Conservation (phyloP, 2,888 invertebrate species). For the Formica aserva region DNA sequence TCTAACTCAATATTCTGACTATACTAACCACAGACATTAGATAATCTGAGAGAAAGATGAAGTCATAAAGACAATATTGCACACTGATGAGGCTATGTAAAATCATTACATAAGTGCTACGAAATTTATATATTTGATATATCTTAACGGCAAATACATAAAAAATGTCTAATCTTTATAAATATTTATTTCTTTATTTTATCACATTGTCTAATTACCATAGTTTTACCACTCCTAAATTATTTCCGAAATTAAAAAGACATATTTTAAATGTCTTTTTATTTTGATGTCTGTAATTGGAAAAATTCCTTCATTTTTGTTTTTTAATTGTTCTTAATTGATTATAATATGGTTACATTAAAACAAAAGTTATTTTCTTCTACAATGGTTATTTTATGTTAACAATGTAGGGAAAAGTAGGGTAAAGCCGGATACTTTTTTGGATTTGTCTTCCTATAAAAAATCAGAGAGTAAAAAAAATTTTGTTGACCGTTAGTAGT, state of each 20-base stretch:
- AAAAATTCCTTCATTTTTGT: neutral
- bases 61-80: slow-evolving; percentile 7
- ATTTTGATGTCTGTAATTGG: neutral
- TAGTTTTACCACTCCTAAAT: neutral
- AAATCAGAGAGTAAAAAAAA: too few relatives aligned
- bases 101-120: slow-evolving; percentile 44
- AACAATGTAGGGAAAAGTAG: neutral
- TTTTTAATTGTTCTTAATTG: neutral
- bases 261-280: neutral
- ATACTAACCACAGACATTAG: slow-evolving; percentile 49
- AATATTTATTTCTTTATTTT: neutral
- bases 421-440: too few relatives aligned
- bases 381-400: neutral
- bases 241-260: neutral
- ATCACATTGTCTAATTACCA: neutral
- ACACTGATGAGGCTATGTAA: neutral
- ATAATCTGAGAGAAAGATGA: slow-evolving; percentile 58
- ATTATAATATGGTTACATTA: neutral
- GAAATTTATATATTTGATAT: slow-evolving; percentile 37
- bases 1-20: neutral
- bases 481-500: too few relatives aligned
- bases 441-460: too few relatives aligned
- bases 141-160: neutral
- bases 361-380: neutral
- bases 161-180: slow-evolving; percentile 19